Conservation (phyloP, 2,888 invertebrate genomes). For the Auanema sp. region DNA sequence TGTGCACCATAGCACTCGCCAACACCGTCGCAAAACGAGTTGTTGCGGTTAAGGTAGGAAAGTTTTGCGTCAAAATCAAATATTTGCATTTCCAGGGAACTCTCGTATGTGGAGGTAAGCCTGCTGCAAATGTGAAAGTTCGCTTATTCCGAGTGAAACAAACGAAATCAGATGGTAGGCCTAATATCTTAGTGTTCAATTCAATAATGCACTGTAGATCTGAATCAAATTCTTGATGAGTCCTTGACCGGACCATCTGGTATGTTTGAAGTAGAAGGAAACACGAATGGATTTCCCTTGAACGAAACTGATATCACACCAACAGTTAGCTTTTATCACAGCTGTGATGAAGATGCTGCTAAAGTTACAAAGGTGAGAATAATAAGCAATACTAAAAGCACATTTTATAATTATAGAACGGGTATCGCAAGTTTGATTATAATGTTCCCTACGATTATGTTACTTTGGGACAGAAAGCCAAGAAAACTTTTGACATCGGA, state of each 20-base stretch:
- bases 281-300: conserved; percentile 39
- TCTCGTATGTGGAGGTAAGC: conserved; percentile 37
- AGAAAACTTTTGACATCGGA: conserved; percentile 45
- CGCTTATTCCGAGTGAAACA: conserved; percentile 43
- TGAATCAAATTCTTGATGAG: conserved; percentile 41
- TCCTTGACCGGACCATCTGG: conserved; percentile 32
- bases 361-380: conserved; percentile 39
- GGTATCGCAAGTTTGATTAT: conserved; percentile 44
- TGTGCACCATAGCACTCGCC: neutral
- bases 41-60: conserved; percentile 20
- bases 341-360: conserved; percentile 42
- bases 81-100: conserved; percentile 25
- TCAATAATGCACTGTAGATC: conserved; percentile 19
- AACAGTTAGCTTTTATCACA: conserved; percentile 40
- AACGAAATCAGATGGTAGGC: conserved; percentile 39
- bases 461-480: conserved; percentile 43
- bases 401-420: conserved; percentile 33
- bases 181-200: neutral
- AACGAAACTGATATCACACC: conserved; percentile 41
- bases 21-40: conserved; percentile 29
- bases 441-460: conserved; percentile 38
- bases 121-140: conserved; percentile 41
- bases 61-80: neutral
- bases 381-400: neutral
- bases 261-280: conserved; percentile 49